phyloP scores from a whole-genome alignment of 2,888 invertebrate species.

The Prosapia bicincta region DNA sequence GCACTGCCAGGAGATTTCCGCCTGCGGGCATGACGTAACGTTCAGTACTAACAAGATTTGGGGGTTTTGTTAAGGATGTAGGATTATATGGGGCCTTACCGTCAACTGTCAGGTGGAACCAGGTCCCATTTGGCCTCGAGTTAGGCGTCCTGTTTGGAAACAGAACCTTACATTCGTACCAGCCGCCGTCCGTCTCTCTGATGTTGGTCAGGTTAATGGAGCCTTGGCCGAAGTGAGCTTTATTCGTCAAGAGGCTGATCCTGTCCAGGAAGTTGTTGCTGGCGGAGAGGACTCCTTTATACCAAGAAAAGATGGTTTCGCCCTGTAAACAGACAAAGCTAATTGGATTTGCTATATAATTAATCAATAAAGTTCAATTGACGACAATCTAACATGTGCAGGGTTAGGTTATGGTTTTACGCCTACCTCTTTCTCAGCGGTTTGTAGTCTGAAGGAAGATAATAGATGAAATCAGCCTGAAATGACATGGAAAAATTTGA shows the following conservation, averaged over 20 bases:
- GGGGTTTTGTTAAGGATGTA: too few species aligned
- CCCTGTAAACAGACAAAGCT: constrained; percentile 61
- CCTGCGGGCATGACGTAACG: too few species aligned
- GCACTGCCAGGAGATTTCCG: constrained; percentile 80
- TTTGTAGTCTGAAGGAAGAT: too few species aligned
- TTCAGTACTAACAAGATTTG: too few species aligned
- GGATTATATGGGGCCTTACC: too few species aligned
- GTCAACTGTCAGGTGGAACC: constrained; percentile 84
- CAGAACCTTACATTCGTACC: constrained; percentile 86
- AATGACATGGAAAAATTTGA: too few species aligned
- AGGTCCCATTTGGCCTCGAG: constrained; percentile 82
- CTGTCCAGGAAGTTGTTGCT: constrained; percentile 70
- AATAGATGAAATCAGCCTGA: too few species aligned
- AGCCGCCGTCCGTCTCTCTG: constrained; percentile 83
- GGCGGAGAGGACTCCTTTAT: constrained; percentile 65
- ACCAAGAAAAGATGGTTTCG: constrained; percentile 77
- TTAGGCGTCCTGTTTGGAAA: constrained; percentile 87
- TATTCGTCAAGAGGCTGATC: constrained; percentile 57
- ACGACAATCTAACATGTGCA: too few species aligned
- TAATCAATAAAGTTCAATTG: too few species aligned
- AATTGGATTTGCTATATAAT: too few species aligned
- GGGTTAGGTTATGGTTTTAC: too few species aligned
- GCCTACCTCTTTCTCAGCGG: too few species aligned
- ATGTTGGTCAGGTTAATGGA: constrained; percentile 84
- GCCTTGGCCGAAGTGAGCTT: constrained; percentile 57